Conservation (phyloP, 1,140 invertebrate genomes). For the Brachionus rotundiformis region DNA sequence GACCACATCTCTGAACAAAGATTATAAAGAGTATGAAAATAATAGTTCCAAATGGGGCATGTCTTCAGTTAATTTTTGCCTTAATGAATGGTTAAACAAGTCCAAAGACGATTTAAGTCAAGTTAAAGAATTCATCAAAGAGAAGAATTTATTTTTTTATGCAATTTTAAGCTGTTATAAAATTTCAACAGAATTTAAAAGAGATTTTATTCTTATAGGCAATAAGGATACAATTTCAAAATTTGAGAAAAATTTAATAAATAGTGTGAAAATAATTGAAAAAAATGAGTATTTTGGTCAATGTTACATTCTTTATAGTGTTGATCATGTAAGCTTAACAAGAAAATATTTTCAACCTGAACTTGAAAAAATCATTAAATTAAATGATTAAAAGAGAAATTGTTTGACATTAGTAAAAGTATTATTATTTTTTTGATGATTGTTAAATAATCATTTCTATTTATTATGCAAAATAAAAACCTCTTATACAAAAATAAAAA, state of each 20-base stretch:
- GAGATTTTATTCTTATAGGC: neutral
- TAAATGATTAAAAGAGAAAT: neutral
- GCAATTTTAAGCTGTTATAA: slow-evolving; percentile 41
- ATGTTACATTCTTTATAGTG: neutral
- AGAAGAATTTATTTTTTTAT: slow-evolving; percentile 16
- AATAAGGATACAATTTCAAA: neutral
- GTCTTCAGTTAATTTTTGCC: slow-evolving; percentile 32
- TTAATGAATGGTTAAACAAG: slow-evolving; percentile 27
- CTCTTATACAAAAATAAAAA: too few species aligned
- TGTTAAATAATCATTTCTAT: too few species aligned
- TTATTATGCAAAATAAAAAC: too few species aligned
- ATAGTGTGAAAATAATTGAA: neutral
- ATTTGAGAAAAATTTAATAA: neutral
- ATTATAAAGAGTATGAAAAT: slow-evolving; percentile 23
- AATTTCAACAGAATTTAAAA: slow-evolving; percentile 2
- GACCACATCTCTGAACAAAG: neutral
- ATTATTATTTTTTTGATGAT: neutral
- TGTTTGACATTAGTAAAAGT: neutral
- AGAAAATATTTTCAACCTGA: slow-evolving; percentile 12
- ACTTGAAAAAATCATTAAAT: slow-evolving; percentile 12
- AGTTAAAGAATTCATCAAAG: slow-evolving; percentile 36
- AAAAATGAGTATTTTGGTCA: neutral
- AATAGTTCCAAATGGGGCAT: neutral
- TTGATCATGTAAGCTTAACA: neutral
- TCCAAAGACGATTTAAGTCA: neutral